phyloP scores from a whole-genome alignment of 2,113 vertebrate genomes.

The Trogon melanurus region DNA sequence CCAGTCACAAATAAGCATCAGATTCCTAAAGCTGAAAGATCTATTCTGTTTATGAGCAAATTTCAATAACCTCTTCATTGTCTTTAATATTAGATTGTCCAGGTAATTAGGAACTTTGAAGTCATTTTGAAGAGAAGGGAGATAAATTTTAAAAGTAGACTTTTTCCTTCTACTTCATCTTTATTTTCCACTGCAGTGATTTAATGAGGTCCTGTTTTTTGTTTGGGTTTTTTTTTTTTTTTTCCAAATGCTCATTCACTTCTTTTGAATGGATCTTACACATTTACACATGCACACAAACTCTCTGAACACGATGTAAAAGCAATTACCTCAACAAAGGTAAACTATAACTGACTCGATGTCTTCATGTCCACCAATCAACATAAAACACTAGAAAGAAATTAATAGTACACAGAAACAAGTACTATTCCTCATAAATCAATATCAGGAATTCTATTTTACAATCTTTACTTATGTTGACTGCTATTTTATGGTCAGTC shows the following conservation, averaged over 20 bases:
- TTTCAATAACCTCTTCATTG: background rate
- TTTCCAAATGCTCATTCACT: background rate
- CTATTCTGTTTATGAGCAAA: background rate
- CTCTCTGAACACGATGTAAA: background rate
- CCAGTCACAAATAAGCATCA: background rate
- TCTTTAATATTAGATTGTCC: background rate
- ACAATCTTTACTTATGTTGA: background rate
- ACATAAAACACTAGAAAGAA: background rate
- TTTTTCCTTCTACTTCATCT: background rate
- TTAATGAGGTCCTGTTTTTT: too few species aligned
- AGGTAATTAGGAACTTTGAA: background rate
- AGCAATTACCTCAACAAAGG: background rate
- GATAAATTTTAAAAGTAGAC: background rate
- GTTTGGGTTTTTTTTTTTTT: too few species aligned
- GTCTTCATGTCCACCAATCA: background rate
- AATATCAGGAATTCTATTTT: background rate
- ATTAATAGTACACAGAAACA: background rate
- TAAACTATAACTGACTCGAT: background rate
- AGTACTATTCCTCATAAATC: background rate
- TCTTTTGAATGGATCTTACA: background rate
- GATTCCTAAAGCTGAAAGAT: background rate
- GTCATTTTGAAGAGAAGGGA: background rate
- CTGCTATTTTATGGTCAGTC: background rate
- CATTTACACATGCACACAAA: background rate
- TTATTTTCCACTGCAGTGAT: too few species aligned